Conservation (phyloP, 1,140 invertebrate species). For the Lordiphosa clarofinis region DNA sequence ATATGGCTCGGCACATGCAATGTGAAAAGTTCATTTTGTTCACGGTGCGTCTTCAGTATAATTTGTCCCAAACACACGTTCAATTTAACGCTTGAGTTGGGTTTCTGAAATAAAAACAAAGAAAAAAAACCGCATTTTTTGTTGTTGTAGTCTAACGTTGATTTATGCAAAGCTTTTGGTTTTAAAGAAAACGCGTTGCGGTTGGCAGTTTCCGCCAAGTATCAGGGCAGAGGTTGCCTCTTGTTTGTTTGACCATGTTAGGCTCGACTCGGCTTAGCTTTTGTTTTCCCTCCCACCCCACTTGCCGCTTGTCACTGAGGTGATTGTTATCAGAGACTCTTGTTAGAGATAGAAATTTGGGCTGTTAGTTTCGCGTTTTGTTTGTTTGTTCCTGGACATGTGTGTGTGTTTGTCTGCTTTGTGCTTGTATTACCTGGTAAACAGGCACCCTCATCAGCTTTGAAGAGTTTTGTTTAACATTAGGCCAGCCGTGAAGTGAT, state of each 20-base stretch:
- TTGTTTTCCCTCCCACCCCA: constrained; percentile 50
- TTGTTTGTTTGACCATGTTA: constrained; percentile 52
- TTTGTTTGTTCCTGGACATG: constrained; percentile 2
- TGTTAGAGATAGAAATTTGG: constrained; percentile 19
- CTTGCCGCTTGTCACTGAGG: constrained; percentile 5
- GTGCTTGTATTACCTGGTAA: constrained; percentile 46
- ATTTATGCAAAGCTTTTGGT: constrained; percentile 65
- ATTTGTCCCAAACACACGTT: constrained; percentile 38
- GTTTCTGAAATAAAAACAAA: constrained; percentile 17
- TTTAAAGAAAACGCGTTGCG: constrained; percentile 59
- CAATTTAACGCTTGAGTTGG: constrained; percentile 72
- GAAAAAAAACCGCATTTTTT: constrained; percentile 23
- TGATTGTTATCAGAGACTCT: constrained; percentile 55
- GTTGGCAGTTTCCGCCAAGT: constrained; percentile 28
- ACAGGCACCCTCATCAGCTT: constrained; percentile 63
- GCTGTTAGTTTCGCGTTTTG: constrained; percentile 38
- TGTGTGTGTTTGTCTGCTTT: constrained; percentile 14
- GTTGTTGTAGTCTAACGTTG: constrained; percentile 36
- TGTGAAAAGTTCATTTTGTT: constrained; percentile 60
- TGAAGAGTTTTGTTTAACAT: constrained; percentile 61
- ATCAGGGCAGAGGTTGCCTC: constrained; percentile 11
- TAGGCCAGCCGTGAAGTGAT: constrained; percentile 55
- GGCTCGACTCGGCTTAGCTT: constrained; percentile 43
- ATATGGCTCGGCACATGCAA: constrained; percentile 25
- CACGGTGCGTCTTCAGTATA: constrained; percentile 45